Percentiles rank a stretch among this genome's conserved stretches.
Evolutionary conservation across 92 coral and sea anemone genomes (phyloP).

Genomic region (Parazoanthus swiftii): DNA sequence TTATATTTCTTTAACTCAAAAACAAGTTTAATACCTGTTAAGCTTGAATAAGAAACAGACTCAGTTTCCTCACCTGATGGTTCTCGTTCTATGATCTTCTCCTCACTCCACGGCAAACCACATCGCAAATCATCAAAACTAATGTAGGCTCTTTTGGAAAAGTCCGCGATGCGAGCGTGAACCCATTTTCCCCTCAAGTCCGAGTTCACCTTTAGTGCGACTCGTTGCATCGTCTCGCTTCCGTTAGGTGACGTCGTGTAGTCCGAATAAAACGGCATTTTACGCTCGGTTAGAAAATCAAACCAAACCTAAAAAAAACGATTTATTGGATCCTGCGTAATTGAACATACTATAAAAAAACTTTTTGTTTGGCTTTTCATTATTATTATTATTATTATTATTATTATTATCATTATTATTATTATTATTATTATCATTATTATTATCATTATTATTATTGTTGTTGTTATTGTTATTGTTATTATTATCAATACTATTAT

Average conservation of each 20-base stretch:
- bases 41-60: not conserved
- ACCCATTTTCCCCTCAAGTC: conserved; percentile 23
- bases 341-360: too few species aligned
- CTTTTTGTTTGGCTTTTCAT: too few species aligned
- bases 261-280: not conserved
- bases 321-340: not conserved
- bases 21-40: not conserved
- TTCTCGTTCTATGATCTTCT: conserved; percentile 22
- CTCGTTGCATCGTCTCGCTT: conserved; percentile 24
- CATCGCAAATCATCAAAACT: conserved; percentile 41
- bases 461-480: too few species aligned
- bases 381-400: too few species aligned
- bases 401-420: too few species aligned
- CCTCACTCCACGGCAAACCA: conserved; percentile 28
- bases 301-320: conserved; percentile 24
- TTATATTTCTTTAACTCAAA: too few species aligned
- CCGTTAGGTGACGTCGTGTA: conserved; percentile 2
- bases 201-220: conserved; percentile 1
- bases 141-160: not conserved
- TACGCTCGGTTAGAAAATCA: conserved; percentile 9
- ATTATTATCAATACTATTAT: too few species aligned
- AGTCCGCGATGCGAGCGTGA: not conserved
- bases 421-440: too few species aligned
- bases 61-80: conserved; percentile 6
- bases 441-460: too few species aligned